Evolutionary conservation across 2,888 invertebrate genomes (phyloP).

Genomic region (Lasioglossum lativentre): DNA sequence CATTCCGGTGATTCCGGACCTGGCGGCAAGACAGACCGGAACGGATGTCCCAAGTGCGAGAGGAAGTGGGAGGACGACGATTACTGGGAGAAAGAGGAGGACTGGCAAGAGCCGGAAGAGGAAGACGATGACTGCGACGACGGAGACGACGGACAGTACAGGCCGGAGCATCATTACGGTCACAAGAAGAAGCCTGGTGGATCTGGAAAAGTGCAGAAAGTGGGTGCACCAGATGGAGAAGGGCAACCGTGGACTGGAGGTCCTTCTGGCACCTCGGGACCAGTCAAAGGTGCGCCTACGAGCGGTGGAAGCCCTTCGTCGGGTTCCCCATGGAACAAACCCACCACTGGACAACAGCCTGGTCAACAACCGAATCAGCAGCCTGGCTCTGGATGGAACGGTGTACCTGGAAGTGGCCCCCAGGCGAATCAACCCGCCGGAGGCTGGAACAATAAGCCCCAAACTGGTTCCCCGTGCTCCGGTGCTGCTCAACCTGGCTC

Average conservation of each 20-base stretch:
- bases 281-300: background rate
- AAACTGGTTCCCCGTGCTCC: slow-evolving; percentile 48
- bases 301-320: background rate
- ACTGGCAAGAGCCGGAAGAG: slow-evolving; percentile 49
- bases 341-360: background rate
- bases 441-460: slow-evolving; percentile 18
- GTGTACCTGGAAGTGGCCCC: background rate
- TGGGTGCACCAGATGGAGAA: background rate
- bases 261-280: background rate
- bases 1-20: background rate
- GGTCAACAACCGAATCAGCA: background rate
- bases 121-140: slow-evolving; percentile 55
- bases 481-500: slow-evolving; percentile 7
- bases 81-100: slow-evolving; percentile 61
- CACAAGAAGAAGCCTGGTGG: slow-evolving; percentile 19
- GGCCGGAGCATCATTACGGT: slow-evolving; percentile 24
- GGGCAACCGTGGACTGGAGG: background rate
- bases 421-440: background rate
- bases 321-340: slow-evolving; percentile 5
- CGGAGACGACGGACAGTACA: slow-evolving; percentile 61
- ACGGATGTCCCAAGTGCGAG: slow-evolving; percentile 54
- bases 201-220: slow-evolving; percentile 40
- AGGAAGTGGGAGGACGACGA: slow-evolving; percentile 64
- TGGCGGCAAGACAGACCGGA: slow-evolving; percentile 16
- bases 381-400: slow-evolving; percentile 14